Evolutionary conservation across 2,888 invertebrate species (phyloP), one percentile per base, ranked within the genome.

Genomic region (Gymnocheta viridis): DNA sequence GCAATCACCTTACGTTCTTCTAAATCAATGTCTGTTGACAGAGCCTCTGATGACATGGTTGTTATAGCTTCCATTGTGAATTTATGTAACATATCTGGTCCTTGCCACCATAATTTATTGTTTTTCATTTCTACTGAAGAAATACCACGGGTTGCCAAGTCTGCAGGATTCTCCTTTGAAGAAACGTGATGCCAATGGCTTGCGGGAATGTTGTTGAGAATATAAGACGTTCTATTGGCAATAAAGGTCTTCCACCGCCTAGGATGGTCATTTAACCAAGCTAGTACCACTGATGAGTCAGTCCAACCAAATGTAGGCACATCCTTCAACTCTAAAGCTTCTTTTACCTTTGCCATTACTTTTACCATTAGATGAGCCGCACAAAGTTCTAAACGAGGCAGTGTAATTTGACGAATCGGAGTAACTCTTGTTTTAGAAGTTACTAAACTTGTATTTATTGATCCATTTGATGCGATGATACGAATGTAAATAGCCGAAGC

Each of bases 51-150:
- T 17, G 51, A 22, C 14, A 14, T 2, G 14, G 14, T 4, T 14
- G 38, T 38, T 7, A 4, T 38, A 6, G 74, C 35, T 56, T 86
- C 82, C 7, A 22, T 19, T 24, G 41, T 4, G 12, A 17, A 7
- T 19, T 27, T 14, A 54, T 24, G 24, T 72, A 70, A 44, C 54
- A 86, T 19, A 12, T 24, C 19, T 17, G 84, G 41, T 14, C 85
- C 80, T n/a, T 73, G 38, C 80, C 86, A 85, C 82, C 86, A 86
- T 9, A 86, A 38, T 4, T 29, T 2, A 56, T 80, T 82, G 49
- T 27, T 51, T 35, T 76, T 19, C 0, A 82, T 22, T 12, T 64
- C 62, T n/a, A 41, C 10, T 4, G 76, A 58, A 0, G 54, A 56
- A 1, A 86, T 58, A 5, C 85, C 85, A 49, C 83, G 79, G 1